Evolutionary conservation across 2,888 invertebrate species (phyloP), one percentile per base, ranked within the genome.

Genomic region (Nowickia ferox): DNA sequence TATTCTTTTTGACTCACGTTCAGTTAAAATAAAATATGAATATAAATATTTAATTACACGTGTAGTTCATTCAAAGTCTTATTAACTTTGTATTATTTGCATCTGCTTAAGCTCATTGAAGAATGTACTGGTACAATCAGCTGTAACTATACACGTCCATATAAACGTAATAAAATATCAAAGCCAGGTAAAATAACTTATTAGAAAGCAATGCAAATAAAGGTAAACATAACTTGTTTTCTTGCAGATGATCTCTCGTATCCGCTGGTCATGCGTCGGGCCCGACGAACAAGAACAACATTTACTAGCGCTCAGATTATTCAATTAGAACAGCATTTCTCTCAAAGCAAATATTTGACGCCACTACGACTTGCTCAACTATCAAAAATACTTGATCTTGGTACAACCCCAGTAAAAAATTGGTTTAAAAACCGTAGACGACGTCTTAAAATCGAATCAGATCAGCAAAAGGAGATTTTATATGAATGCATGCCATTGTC

Each of bases 351-450:
- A 6, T 91, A 91, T 75, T 86, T 91, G 5, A 90, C 90, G 15
- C 87, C 90, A 0, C 88, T 89, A 0, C 87, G 89, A 13, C 78
- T 91, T 42, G 88, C 89, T 22, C 89, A 91, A 75, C 55, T 91
- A 4, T 90, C 91, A 2, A 88, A 88, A 1, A 90, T 90, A 48
- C 65, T 91, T 19, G 88, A 87, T 1, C 78, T 91, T 83, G 89
- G 89, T 57, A 88, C 89, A 40, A 88, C 89, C 3, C 91, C 90
- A 72, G 90, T 91, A 1, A 91, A 90, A 81, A 90, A 89, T 38
- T 91, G 91, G 91, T 91, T 91, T 61, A 91, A 91, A 81, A 91
- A 91, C 84, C 90, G 90, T 11, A 87, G 91, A 38, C 90, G 91
- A 40, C 91, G 91, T 17, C 88, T 90, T 42, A 91, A 91, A 72